Base-by-base conservation (phyloP, 2,888 invertebrate species). In the Toxonevra muliebris region DNA sequence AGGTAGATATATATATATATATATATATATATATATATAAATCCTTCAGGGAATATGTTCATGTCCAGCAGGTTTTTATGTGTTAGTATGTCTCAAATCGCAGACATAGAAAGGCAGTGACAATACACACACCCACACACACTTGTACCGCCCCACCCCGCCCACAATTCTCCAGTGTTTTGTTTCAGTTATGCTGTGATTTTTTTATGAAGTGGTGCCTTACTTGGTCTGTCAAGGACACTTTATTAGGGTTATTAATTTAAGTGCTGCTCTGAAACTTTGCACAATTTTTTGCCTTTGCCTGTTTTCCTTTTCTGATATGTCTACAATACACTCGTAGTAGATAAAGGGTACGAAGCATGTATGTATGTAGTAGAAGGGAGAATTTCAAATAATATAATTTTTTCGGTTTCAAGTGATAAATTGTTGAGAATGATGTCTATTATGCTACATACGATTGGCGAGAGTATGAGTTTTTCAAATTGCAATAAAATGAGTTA, bases 241-340 rank as follows among this genome's bases (percentile, higher is more conserved):
- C 79, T 81, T 82, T 80, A 82, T 82, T 80, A 82, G 80, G 80
- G 81, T 82, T 80, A 81, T 81, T 81, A 81, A 80, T 81, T 82
- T 81, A 77, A 81, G 82, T 81, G 79, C 54, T 15, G 15, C 54
- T 53, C 53, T 64, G 57, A 55, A 55, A 55, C 55, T 64, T 57
- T 64, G 13, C 43, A 19, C 43, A 43, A 13, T 42, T n/a, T 17
- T 48, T 48, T 48, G 48, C 48, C 15, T 4, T 48, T 11, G 48
- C 15, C 15, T 48, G 5, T 48, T 15, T 10, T 11, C 13, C 48
- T 1, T 48, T 48, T 48, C 5, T 7, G 48, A 13, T 48, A 48
- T 48, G 48, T 48, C 10, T 15, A 15, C 13, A 15, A 48, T n/a
- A 10, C 5, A n/a, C 13, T 48, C 48, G 11, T 15, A 48, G 48